phyloP scores from a whole-genome alignment of 2,888 invertebrate species.

The Spisula solida region DNA sequence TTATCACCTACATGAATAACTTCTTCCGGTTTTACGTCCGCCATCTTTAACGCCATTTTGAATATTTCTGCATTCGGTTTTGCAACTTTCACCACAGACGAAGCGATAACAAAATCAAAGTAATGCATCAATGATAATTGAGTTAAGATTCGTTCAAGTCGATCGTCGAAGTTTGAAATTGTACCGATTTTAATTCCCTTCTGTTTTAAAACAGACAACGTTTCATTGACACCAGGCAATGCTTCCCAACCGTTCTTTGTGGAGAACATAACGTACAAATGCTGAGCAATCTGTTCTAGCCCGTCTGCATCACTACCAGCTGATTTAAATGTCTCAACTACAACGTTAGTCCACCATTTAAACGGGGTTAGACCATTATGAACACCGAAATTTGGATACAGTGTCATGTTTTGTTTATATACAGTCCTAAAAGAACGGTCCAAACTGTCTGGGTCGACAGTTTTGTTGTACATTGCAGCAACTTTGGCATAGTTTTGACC shows the following conservation, averaged over 20 bases:
- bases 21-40: constrained; percentile 89
- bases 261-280: constrained; percentile 90
- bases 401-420: constrained; percentile 90
- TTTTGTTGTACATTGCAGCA: constrained; percentile 91
- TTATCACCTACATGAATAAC: constrained; percentile 95
- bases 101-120: constrained; percentile 94
- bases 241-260: constrained; percentile 93
- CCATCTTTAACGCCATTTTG: constrained; percentile 89
- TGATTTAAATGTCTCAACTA: constrained; percentile 90
- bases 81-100: constrained; percentile 92
- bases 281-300: constrained; percentile 80
- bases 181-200: constrained; percentile 90
- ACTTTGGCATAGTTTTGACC: constrained; percentile 92
- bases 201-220: constrained; percentile 72
- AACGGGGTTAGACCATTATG: constrained; percentile 91
- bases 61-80: constrained; percentile 94
- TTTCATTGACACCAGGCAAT: constrained; percentile 81
- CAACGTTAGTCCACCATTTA: constrained; percentile 94
- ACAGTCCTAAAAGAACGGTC: constrained; percentile 91
- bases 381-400: constrained; percentile 94
- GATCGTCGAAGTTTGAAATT: constrained; percentile 96
- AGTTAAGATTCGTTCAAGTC: constrained; percentile 91
- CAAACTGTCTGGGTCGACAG: constrained; percentile 89
- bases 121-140: constrained; percentile 91
- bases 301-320: constrained; percentile 74